These are phyloP conservation scores for Narcine bancroftii DNA, from an alignment of 2,113 vertebrate species.

Conservation along the genomic window DNA sequence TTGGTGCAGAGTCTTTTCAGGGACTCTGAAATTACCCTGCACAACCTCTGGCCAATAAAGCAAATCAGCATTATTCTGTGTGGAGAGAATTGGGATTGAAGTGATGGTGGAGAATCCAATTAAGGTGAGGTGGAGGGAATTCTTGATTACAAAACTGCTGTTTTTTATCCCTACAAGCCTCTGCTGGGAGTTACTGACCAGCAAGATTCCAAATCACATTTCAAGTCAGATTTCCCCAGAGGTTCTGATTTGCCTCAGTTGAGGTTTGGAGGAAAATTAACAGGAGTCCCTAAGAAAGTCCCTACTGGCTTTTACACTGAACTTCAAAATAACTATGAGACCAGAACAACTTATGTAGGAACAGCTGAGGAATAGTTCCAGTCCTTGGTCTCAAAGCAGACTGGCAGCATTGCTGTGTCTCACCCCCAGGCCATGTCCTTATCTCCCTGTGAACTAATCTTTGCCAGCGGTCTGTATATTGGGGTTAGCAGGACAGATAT, in stretches of 20 bases:
- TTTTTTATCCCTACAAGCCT: not conserved
- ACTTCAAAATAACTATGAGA: not conserved
- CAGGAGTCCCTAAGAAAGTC: not conserved
- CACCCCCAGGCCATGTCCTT: too few relatives aligned
- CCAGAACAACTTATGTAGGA: not conserved
- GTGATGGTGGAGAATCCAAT: too few relatives aligned
- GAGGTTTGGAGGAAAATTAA: not conserved
- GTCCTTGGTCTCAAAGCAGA: too few relatives aligned
- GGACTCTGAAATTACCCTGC: too few relatives aligned
- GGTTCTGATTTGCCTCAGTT: not conserved
- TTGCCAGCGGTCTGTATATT: too few relatives aligned
- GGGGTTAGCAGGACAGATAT: too few relatives aligned
- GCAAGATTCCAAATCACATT: not conserved
- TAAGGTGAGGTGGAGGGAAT: too few relatives aligned
- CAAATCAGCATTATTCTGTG: not conserved
- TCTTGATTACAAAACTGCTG: not conserved
- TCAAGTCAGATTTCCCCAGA: not conserved
- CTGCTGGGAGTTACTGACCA: not conserved
- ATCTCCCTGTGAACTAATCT: too few relatives aligned
- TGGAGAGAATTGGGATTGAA: not conserved
- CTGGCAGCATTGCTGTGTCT: too few relatives aligned
- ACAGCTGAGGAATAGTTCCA: too few relatives aligned
- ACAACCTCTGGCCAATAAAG: not conserved
- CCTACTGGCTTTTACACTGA: not conserved
- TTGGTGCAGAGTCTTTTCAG: too few relatives aligned